phyloP scores from a whole-genome alignment of 2,113 vertebrate species.

The Salminus brasiliensis region DNA sequence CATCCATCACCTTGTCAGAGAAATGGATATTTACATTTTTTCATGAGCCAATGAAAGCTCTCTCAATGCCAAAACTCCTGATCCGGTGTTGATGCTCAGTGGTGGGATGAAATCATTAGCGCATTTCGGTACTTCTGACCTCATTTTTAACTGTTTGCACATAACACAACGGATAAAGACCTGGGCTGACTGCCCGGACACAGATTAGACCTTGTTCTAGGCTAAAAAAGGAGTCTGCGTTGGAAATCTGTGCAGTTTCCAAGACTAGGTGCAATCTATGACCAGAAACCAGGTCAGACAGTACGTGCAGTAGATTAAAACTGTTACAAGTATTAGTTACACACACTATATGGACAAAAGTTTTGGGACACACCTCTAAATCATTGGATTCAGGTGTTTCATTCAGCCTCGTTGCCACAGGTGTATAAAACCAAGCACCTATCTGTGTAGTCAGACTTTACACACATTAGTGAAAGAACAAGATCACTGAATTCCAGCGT shows the following conservation, averaged over 20 bases:
- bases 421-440: no score
- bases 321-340: no score
- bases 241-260: neutral
- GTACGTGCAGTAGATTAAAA: neutral
- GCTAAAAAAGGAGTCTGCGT: constrained; percentile 3
- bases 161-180: neutral
- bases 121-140: constrained; percentile 49
- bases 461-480: no score
- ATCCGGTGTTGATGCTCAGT: constrained; percentile 42
- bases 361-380: no score
- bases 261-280: neutral
- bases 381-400: no score
- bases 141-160: constrained; percentile 46
- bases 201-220: neutral
- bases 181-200: constrained; percentile 22
- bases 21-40: constrained; percentile 50
- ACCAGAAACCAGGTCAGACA: neutral
- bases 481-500: no score
- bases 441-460: no score
- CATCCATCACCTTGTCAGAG: constrained; percentile 58
- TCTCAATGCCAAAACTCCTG: constrained; percentile 32
- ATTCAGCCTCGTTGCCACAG: no score
- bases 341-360: neutral
- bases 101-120: constrained; percentile 57
- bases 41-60: constrained; percentile 63